phyloP scores from a whole-genome alignment of 2,888 invertebrate species.

The Pelosia muscerda region DNA sequence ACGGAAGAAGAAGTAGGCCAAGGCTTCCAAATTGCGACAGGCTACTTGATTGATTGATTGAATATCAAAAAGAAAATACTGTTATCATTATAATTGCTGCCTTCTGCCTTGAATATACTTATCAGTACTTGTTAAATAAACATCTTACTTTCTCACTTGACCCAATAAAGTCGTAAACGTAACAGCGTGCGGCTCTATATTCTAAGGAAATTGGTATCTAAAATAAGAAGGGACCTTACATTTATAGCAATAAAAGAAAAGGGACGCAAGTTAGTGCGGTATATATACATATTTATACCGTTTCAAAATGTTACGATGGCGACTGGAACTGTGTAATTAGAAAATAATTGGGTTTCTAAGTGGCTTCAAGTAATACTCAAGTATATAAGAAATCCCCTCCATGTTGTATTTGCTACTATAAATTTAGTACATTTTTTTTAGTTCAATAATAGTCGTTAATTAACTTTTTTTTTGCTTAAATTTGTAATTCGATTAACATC shows the following conservation, averaged over 20 bases:
- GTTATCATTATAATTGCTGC: too few species aligned
- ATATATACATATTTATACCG: slow-evolving; percentile 16
- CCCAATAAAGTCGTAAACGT: slow-evolving; percentile 43
- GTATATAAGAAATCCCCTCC: neutral
- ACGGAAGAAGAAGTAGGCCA: too few species aligned
- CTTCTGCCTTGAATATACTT: too few species aligned
- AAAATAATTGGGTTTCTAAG: slow-evolving; percentile 42
- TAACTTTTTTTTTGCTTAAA: too few species aligned
- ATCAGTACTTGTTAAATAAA: neutral
- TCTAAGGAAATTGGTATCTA: slow-evolving; percentile 50
- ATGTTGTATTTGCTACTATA: neutral
- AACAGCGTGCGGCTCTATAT: slow-evolving; percentile 39
- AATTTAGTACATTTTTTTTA: neutral
- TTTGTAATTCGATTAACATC: too few species aligned
- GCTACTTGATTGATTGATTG: too few species aligned
- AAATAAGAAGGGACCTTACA: slow-evolving; percentile 39
- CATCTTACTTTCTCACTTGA: neutral
- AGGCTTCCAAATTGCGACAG: too few species aligned
- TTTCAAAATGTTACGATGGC: slow-evolving; percentile 20
- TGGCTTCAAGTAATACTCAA: slow-evolving; percentile 21
- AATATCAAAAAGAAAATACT: too few species aligned
- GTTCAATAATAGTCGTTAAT: too few species aligned
- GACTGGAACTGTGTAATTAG: slow-evolving; percentile 46
- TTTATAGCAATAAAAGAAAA: slow-evolving; percentile 17
- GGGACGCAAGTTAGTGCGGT: slow-evolving; percentile 23